phyloP scores from a whole-genome alignment of 2,113 vertebrate genomes.

The Perca fluviatilis region DNA sequence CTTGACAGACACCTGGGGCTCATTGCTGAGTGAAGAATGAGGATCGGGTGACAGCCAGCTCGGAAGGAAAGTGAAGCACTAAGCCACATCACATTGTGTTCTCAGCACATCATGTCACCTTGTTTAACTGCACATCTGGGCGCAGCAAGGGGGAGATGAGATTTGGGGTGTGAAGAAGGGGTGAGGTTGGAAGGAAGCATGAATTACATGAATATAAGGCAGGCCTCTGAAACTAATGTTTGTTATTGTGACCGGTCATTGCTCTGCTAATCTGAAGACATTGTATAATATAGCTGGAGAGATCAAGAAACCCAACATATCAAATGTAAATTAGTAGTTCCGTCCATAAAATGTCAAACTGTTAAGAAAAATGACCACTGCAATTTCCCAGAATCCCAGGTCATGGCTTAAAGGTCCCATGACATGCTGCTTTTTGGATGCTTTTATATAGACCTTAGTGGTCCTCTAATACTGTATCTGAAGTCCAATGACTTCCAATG shows the following conservation, averaged over 20 bases:
- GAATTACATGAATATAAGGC: not conserved
- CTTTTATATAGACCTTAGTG: no score
- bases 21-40: constrained; percentile 50
- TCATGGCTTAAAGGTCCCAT: not conserved
- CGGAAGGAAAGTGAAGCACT: constrained; percentile 36
- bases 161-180: constrained; percentile 10
- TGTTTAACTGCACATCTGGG: constrained; percentile 48
- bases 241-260: constrained; percentile 7
- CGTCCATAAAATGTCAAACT: not conserved
- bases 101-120: constrained; percentile 41
- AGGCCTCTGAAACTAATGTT: constrained; percentile 7
- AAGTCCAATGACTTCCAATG: no score
- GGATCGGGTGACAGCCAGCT: constrained; percentile 45
- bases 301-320: not conserved
- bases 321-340: not conserved
- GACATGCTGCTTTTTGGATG: no score
- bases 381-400: no score
- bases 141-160: not conserved
- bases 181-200: not conserved
- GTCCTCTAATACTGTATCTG: no score
- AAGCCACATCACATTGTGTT: constrained; percentile 33
- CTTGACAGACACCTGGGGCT: constrained; percentile 68
- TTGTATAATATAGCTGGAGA: not conserved
- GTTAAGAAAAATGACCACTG: not conserved
- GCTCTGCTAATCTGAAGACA: not conserved